Conservation (phyloP, 2,888 invertebrate genomes). For the Cheilosia grossa region DNA sequence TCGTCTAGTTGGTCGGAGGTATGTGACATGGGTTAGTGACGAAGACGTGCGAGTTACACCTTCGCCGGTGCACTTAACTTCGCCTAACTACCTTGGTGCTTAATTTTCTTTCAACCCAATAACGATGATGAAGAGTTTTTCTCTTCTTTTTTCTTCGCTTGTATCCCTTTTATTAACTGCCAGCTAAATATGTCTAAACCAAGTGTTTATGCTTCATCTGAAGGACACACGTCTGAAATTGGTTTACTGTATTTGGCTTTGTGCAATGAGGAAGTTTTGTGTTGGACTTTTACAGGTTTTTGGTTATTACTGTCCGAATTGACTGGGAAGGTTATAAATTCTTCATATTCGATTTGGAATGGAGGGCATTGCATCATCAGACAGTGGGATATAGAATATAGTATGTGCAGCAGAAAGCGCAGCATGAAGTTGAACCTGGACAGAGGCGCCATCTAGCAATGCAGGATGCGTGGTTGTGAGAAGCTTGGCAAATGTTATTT, state of each 20-base stretch:
- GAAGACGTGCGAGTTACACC: constrained; percentile 55
- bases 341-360: constrained; percentile 29
- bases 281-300: constrained; percentile 10
- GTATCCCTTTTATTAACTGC: constrained; percentile 49
- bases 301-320: not conserved
- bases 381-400: constrained; percentile 3
- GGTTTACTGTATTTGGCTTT: constrained; percentile 57
- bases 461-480: too few relatives aligned
- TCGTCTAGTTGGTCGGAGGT: constrained; percentile 9
- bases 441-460: too few relatives aligned
- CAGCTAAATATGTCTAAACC: constrained; percentile 45
- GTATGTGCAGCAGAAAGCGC: constrained; percentile 5
- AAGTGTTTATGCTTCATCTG: not conserved
- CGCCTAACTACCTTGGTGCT: constrained; percentile 64
- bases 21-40: constrained; percentile 27
- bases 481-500: too few relatives aligned
- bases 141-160: not conserved
- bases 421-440: not conserved
- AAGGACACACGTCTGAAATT: constrained; percentile 46
- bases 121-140: not conserved
- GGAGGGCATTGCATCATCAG: not conserved
- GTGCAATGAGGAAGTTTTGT: constrained; percentile 34
- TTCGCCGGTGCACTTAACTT: constrained; percentile 61
- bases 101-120: constrained; percentile 57
- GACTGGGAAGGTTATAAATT: constrained; percentile 14